Evolutionary conservation across 1,140 invertebrate species (phyloP), one percentile per base, ranked within the genome.

Genomic region (Bombus soroeensis): DNA sequence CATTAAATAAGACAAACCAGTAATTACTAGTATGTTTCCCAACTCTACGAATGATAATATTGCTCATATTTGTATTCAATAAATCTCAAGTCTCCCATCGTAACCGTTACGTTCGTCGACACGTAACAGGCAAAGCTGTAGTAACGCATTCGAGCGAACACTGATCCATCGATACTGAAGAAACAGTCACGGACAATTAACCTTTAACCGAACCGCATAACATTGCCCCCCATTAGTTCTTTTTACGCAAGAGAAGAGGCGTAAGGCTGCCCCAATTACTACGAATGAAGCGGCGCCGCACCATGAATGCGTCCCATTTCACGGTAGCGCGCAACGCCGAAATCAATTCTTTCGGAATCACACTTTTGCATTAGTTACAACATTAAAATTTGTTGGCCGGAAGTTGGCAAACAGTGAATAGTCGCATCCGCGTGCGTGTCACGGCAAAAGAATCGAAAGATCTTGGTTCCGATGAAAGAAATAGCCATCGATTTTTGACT

Each of bases 311-410:
- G 34, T 25, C 9, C 2, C 1, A 22, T 70, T 53, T 53, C 43
- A 25, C 25, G 34, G 32, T 70, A 28, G 22, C 68, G 32, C 72
- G n/a, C 72, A 47, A 25, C 22, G 10, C 25, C 34, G 47, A 62
- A 68, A 76, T 83, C 73, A 53, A 83, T 77, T 41, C 28, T 6
- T 74, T 43, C 18, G 10, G 34, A 32, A 77, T 83, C 22, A 13
- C 43, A 34, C 5, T 77, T 70, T 41, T 57, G 37, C 64, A 37
- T 32, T 39, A 81, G 37, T 37, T 73, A 10, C 8, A 28, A 4
- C 25, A 32, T 25, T 18, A 15, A 13, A 68, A 34, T 39, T 13
- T 1, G 13, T 18, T 22, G 57, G 28, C 37, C 18, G 73, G 10
- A 34, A 73, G 39, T 25, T 39, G 47, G 34, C 28, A 57, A 18